phyloP scores from a whole-genome alignment of 2,113 vertebrate genomes.

The Chamaetylas fuelleborni region DNA sequence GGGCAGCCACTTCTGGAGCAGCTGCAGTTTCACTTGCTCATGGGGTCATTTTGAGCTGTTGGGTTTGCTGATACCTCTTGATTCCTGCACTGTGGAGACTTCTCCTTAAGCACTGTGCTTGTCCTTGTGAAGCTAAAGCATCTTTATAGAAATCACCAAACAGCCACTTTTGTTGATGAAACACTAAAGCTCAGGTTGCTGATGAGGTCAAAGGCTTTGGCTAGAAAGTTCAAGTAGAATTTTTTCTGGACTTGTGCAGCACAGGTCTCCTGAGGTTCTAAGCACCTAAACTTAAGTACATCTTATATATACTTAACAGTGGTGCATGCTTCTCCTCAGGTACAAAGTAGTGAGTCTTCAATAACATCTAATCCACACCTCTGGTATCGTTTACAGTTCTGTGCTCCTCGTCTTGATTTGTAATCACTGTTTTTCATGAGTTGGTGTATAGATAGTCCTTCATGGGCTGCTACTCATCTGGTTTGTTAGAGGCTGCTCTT shows the following conservation, averaged over 20 bases:
- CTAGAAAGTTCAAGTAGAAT: neutral
- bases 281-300: neutral
- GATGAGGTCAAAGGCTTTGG: neutral
- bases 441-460: neutral
- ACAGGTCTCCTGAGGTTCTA: neutral
- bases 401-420: neutral
- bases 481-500: neutral
- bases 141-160: neutral
- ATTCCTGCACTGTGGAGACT: rapidly evolving
- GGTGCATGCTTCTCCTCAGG: neutral
- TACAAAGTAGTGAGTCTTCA: neutral
- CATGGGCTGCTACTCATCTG: neutral
- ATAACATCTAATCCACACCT: neutral
- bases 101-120: neutral
- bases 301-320: neutral
- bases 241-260: neutral
- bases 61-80: neutral
- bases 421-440: neutral
- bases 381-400: neutral
- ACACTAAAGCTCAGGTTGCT: neutral
- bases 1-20: neutral
- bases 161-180: neutral
- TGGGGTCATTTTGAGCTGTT: neutral
- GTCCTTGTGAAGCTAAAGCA: neutral
- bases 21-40: neutral